These are phyloP conservation scores for Myxocyprinus asiaticus DNA, from an alignment of 2,113 vertebrate genomes.

Conservation along the genomic window DNA sequence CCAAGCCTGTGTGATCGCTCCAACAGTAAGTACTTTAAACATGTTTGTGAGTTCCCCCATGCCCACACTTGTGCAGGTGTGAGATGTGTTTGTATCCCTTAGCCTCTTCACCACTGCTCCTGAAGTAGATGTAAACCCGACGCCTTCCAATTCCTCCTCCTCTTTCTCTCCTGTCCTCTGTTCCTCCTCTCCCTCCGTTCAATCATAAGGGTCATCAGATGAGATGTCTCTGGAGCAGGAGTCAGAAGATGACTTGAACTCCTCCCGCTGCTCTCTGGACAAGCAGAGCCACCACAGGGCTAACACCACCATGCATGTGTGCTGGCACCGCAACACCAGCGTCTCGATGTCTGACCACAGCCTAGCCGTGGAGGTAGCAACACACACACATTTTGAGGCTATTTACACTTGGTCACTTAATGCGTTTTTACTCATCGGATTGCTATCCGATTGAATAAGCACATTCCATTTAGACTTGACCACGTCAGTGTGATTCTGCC, in stretches of 20 bases:
- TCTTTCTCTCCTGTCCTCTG: slow-evolving; percentile 39
- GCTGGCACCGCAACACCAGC: slow-evolving; percentile 95
- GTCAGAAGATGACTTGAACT: slow-evolving; percentile 84
- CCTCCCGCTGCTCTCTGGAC: slow-evolving; percentile 81
- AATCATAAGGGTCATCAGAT: slow-evolving; percentile 81
- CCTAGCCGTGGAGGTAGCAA: slow-evolving; percentile 88
- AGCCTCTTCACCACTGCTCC: slow-evolving; percentile 12
- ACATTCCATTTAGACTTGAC: no score
- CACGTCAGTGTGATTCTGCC: no score
- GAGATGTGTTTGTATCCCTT: neutral
- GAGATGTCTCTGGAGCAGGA: slow-evolving; percentile 87
- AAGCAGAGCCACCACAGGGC: slow-evolving; percentile 86
- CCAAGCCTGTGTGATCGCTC: slow-evolving; percentile 65
- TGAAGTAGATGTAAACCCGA: slow-evolving; percentile 41
- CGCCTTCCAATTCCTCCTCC: slow-evolving; percentile 21
- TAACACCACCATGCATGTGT: slow-evolving; percentile 93
- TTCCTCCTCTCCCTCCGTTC: slow-evolving; percentile 36
- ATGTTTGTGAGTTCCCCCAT: neutral
- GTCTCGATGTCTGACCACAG: slow-evolving; percentile 94
- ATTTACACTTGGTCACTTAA: no score
- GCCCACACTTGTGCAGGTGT: slow-evolving; percentile 66
- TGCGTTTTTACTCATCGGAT: no score
- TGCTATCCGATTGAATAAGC: no score
- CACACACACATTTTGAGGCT: slow-evolving; percentile 7
- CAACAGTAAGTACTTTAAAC: slow-evolving; percentile 78